Evolutionary conservation across 2,888 invertebrate genomes (phyloP).

Genomic region (Mantis religiosa): DNA sequence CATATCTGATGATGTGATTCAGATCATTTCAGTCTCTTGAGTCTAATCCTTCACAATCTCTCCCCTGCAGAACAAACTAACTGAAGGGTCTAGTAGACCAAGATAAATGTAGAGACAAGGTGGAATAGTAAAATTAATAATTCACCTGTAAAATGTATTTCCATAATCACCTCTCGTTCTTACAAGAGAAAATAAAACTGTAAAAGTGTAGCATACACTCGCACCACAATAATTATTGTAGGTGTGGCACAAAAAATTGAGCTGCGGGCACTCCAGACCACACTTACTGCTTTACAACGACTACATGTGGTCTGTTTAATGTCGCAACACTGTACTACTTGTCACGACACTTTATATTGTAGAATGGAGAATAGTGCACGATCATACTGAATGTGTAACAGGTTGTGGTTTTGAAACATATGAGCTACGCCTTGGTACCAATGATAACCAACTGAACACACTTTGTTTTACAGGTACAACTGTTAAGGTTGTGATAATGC

Average conservation of each 20-base stretch:
- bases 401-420: neutral
- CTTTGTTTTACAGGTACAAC: neutral
- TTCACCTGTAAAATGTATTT: neutral
- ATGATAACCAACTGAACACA: neutral
- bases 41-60: neutral
- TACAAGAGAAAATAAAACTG: no score
- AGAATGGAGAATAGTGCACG: neutral
- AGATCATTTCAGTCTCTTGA: neutral
- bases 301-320: neutral
- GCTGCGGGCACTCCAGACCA: neutral
- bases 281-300: neutral
- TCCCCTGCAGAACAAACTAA: neutral
- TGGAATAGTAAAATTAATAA: neutral
- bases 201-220: neutral
- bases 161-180: neutral
- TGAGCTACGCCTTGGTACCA: neutral
- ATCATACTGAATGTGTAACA: neutral
- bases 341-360: neutral
- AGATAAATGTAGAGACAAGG: neutral
- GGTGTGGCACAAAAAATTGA: neutral
- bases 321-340: neutral
- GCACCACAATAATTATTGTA: neutral
- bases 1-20: neutral
- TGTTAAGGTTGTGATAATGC: no score
- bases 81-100: no score